Evolutionary conservation across 2,888 invertebrate genomes (phyloP).

Genomic region (Coenonympha glycerion): DNA sequence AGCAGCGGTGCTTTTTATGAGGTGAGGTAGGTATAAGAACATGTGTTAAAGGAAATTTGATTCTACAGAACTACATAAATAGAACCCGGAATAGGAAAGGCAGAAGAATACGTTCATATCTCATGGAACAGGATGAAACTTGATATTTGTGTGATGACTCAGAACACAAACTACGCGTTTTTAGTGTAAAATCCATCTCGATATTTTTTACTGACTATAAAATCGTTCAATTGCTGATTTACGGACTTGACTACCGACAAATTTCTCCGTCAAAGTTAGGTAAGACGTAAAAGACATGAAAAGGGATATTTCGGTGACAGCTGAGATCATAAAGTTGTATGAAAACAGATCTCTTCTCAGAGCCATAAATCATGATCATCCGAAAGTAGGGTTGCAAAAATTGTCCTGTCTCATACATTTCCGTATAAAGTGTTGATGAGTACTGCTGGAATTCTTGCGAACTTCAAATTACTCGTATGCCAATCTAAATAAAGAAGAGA

Average conservation of each 20-base stretch:
- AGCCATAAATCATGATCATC: background rate
- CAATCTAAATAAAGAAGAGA: too few species aligned
- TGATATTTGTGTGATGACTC: too few species aligned
- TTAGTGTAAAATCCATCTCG: too few species aligned
- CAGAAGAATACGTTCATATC: too few species aligned
- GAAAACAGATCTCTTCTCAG: background rate
- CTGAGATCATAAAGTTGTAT: conserved; percentile 1
- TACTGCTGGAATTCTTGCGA: too few species aligned
- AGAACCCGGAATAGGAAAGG: too few species aligned
- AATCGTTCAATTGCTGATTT: background rate
- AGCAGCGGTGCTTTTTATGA: background rate
- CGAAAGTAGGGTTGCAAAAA: background rate
- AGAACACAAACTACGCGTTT: too few species aligned
- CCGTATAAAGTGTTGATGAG: conserved; percentile 25
- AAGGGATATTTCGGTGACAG: background rate
- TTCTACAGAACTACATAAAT: too few species aligned
- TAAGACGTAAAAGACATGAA: background rate
- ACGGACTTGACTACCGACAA: background rate
- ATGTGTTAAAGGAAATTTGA: background rate
- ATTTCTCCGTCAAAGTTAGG: background rate
- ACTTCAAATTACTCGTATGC: too few species aligned
- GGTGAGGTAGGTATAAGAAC: background rate
- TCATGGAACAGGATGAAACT: too few species aligned
- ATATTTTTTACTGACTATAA: background rate
- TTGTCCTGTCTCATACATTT: background rate